Evolutionary conservation across 2,113 vertebrate genomes (phyloP).

Genomic region (Asarcornis scutulata): DNA sequence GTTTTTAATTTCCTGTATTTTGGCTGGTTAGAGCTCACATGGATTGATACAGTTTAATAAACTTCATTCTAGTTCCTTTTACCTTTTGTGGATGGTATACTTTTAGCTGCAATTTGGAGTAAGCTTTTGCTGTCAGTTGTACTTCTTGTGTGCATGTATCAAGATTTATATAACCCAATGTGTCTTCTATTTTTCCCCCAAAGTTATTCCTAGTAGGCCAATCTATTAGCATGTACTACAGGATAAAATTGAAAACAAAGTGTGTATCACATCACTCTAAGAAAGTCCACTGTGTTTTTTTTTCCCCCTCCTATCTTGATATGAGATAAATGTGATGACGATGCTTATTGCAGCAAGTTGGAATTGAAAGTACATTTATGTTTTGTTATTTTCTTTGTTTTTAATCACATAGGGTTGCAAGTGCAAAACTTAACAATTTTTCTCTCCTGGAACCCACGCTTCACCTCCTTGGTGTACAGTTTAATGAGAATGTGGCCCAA

Average conservation of each 20-base stretch:
- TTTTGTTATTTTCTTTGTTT: not conserved
- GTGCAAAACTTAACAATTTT: constrained; percentile 90
- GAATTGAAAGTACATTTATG: not conserved
- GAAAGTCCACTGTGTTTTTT: not conserved
- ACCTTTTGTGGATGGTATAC: not conserved
- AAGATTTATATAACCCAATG: not conserved
- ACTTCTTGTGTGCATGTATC: not conserved
- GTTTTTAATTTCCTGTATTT: not conserved
- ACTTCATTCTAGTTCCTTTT: not conserved
- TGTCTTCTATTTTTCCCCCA: not conserved
- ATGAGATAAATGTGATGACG: not conserved
- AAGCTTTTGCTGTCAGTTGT: not conserved
- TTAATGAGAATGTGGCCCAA: constrained; percentile 82
- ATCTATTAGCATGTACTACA: not conserved
- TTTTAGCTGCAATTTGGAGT: not conserved
- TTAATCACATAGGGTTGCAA: constrained; percentile 74
- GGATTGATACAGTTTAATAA: not conserved
- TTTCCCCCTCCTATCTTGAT: rapidly evolving
- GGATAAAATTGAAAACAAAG: not conserved
- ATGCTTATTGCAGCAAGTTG: not conserved
- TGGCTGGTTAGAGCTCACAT: not conserved
- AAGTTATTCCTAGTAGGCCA: not conserved
- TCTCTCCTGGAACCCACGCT: constrained; percentile 88
- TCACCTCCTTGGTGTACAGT: constrained; percentile 85
- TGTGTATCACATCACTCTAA: not conserved